These are phyloP conservation scores for Bursaphelenchus mucronatus DNA, from an alignment of 1,140 invertebrate species.

Conservation along the genomic window DNA sequence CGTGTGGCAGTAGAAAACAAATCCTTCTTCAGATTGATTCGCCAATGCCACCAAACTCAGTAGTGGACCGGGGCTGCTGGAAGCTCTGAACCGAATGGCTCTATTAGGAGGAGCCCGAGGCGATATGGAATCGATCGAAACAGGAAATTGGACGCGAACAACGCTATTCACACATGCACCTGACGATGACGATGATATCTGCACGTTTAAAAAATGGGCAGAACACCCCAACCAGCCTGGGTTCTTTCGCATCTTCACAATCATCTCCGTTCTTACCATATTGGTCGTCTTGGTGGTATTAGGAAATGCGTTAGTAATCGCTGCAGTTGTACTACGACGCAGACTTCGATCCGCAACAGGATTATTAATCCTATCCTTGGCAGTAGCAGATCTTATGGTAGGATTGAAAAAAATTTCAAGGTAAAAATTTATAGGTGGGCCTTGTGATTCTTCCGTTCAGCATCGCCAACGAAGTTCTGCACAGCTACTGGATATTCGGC, in stretches of 20 bases:
- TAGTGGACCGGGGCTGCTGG: too few species aligned
- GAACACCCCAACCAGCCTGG: constrained; percentile 53
- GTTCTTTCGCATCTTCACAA: constrained; percentile 60
- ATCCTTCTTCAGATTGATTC: too few species aligned
- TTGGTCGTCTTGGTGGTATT: constrained; percentile 60
- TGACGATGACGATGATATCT: too few species aligned
- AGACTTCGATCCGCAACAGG: constrained; percentile 81
- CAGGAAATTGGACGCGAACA: too few species aligned
- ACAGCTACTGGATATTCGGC: constrained; percentile 59
- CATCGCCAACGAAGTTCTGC: constrained; percentile 59
- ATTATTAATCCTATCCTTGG: constrained; percentile 77
- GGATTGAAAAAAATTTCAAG: constrained; percentile 16
- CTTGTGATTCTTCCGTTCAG: constrained; percentile 59
- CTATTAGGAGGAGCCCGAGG: too few species aligned
- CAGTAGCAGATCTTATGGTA: constrained; percentile 80
- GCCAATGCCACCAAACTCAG: too few species aligned
- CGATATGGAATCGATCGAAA: too few species aligned
- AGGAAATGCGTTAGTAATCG: constrained; percentile 89
- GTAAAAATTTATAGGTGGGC: constrained; percentile 45
- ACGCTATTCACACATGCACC: too few species aligned
- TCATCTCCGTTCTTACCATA: constrained; percentile 59
- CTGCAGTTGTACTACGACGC: constrained; percentile 79
- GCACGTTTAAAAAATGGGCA: constrained; percentile 40
- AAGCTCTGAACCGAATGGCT: too few species aligned
- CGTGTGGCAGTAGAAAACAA: too few species aligned